Conservation (phyloP, 2,113 vertebrate species). For the Sclerurus mexicanus region DNA sequence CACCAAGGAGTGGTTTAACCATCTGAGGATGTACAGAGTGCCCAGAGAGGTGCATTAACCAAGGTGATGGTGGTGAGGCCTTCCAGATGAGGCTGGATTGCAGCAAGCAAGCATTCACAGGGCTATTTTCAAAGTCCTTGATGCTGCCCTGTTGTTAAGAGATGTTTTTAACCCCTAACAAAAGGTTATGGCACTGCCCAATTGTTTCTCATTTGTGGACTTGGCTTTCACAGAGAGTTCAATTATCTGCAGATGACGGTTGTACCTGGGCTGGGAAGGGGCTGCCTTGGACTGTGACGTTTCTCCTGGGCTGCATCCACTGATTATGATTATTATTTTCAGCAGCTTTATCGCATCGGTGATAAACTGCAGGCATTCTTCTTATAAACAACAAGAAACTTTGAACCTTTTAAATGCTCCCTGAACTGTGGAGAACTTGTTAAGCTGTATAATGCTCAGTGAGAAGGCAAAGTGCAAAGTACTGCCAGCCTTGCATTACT, state of each 20-base stretch:
- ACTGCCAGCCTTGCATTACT: neutral
- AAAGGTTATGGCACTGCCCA: neutral
- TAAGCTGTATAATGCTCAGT: neutral
- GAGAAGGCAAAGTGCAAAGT: conserved; percentile 57
- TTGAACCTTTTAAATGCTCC: conserved; percentile 29
- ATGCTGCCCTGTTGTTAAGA: neutral
- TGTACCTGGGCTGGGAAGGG: neutral
- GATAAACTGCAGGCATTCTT: conserved; percentile 34
- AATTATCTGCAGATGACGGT: neutral
- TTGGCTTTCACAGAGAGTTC: neutral
- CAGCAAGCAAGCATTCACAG: neutral
- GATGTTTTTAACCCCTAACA: neutral
- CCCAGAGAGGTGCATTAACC: neutral
- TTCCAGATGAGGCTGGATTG: neutral
- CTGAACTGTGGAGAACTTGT: neutral
- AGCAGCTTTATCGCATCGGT: conserved; percentile 15
- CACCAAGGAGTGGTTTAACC: neutral
- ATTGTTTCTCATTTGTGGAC: neutral
- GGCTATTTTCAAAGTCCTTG: neutral
- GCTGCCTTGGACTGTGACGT: conserved; percentile 3
- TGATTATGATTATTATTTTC: conserved; percentile 10
- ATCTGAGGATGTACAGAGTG: neutral
- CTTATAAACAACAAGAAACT: conserved; percentile 40
- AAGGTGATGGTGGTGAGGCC: neutral
- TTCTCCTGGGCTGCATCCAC: neutral